These are phyloP conservation scores for Salminus brasiliensis DNA, from an alignment of 2,113 vertebrate species.

Conservation along the genomic window DNA sequence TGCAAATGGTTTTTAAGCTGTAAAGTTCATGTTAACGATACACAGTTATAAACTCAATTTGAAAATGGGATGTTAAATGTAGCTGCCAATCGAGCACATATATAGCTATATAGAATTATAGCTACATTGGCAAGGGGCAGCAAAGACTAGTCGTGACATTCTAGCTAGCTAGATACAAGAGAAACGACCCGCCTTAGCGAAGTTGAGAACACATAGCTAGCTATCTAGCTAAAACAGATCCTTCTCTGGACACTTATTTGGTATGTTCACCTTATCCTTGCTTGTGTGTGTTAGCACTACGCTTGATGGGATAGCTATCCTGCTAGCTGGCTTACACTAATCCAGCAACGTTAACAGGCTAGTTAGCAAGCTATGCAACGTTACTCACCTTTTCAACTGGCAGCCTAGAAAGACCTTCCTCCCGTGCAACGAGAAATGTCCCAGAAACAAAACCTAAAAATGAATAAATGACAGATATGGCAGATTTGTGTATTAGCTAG, in stretches of 20 bases:
- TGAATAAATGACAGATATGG: neutral
- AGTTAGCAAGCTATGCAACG: neutral
- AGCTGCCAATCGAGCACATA: neutral
- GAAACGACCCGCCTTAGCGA: neutral
- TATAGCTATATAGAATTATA: neutral
- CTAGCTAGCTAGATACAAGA: neutral
- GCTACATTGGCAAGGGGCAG: neutral
- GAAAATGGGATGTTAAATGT: neutral
- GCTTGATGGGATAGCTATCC: no score
- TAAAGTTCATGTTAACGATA: neutral
- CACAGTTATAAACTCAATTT: neutral
- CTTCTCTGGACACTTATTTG: neutral
- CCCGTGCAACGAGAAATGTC: neutral
- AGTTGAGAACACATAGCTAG: neutral
- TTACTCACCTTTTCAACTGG: constrained; percentile 25
- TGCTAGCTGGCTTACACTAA: neutral
- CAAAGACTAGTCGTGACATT: neutral
- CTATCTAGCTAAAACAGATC: no score
- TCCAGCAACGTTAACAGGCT: neutral
- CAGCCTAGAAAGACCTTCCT: neutral
- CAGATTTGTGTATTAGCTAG: neutral
- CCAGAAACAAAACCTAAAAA: neutral
- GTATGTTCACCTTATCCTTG: neutral
- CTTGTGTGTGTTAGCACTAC: neutral
- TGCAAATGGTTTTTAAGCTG: neutral